These are phyloP conservation scores for Phrynocephalus versicolor DNA, from an alignment of 2,113 vertebrate species.

Conservation along the genomic window DNA sequence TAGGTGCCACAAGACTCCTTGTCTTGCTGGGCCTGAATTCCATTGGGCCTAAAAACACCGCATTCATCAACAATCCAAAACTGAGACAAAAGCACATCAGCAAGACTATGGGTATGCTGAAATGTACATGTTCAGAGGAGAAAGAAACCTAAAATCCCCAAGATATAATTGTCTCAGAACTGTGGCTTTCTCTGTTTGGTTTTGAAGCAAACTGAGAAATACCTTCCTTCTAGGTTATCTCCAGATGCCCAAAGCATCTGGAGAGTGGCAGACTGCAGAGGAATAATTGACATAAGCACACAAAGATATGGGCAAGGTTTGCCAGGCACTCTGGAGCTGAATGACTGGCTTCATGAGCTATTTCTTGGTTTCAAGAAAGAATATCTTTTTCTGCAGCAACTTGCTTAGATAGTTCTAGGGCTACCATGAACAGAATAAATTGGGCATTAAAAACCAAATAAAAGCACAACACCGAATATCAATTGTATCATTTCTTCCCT, in stretches of 20 bases:
- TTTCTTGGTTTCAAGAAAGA: not conserved
- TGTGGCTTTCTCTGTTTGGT: not conserved
- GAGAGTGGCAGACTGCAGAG: not conserved
- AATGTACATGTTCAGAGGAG: not conserved
- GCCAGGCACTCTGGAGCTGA: not conserved
- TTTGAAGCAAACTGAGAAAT: not conserved
- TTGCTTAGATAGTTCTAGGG: not conserved
- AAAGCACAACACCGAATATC: not conserved
- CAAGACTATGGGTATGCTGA: not conserved
- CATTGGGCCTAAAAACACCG: not conserved
- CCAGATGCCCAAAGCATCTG: not conserved
- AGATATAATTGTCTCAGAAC: not conserved
- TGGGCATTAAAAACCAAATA: not conserved
- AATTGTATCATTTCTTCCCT: not conserved
- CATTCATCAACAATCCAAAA: not conserved
- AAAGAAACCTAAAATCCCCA: not conserved
- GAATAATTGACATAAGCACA: not conserved
- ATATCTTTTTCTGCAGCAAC: not conserved
- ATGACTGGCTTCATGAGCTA: not conserved
- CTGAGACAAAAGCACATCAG: not conserved
- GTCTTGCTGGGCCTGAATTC: not conserved
- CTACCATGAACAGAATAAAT: not conserved
- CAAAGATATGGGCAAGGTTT: not conserved
- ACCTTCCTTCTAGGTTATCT: not conserved
- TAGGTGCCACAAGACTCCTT: too few relatives aligned